Evolutionary conservation across 1,140 invertebrate genomes (phyloP), one percentile per base, ranked within the genome.

Genomic region (Schlechtendalia chinensis): DNA sequence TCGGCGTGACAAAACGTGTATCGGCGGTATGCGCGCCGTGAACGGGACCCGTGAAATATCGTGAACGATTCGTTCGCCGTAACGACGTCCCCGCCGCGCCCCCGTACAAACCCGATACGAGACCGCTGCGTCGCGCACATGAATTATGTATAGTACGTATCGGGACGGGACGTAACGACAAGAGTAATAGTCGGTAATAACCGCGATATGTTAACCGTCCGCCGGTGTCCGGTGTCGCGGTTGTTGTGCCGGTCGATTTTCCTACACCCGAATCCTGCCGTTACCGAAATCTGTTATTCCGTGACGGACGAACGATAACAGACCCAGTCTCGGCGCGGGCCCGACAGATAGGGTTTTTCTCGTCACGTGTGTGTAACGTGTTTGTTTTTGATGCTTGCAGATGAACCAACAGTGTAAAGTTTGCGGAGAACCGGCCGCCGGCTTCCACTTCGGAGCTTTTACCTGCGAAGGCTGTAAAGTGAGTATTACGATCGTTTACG

Each of bases 401-500:
- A 95, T 96, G 93, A 96, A 96, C 88, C 94, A 96, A 89, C 91
- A 93, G 88, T 96, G 94, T 87, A 94, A 94, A 90, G 96, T 98
- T 63, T 98, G 96, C 87, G 93, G 93, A 12, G 95, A 97, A 86
- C 94, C 95, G 82, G 96, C 96, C 82, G 96, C 96, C 80, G 96
- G 96, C 58, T 97, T 96, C 87, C 96, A 98, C 86, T 98, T 98
- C 86, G 96, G 96, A 65, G 96, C 96, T 53, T 96, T 97, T 85
- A 98, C 96, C 16, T 98, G 96, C 87, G 96, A 98, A 89, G 96
- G 96, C 82, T 98, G 96, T 88, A 98, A 98, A 92, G 95, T 97
- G 89, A 91, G 86, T 85, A 75, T 0, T 47, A 45, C 32, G 32
- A 39, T 8, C 32, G 32, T n/a, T n/a, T n/a, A n/a, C 32, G 32